Evolutionary conservation across 2,888 invertebrate species (phyloP).

Genomic region (Pegoplata infirma): DNA sequence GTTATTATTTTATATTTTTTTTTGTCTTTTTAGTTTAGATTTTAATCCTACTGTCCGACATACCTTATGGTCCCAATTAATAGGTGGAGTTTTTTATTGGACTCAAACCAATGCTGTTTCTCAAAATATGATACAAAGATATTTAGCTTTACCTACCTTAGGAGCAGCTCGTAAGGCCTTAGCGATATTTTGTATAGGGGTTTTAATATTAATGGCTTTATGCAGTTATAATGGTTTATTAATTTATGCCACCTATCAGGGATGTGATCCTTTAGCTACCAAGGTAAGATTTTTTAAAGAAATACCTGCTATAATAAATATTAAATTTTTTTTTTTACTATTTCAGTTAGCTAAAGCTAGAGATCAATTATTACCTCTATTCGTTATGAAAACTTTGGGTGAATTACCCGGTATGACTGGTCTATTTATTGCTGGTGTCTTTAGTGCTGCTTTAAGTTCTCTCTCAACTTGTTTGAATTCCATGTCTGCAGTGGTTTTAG

Average conservation of each 20-base stretch:
- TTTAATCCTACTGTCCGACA: conserved; percentile 88
- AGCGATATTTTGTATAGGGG: conserved; percentile 80
- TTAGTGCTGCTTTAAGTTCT: conserved; percentile 91
- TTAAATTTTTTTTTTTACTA: background rate
- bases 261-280: conserved; percentile 83
- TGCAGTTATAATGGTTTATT: conserved; percentile 82
- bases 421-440: conserved; percentile 92
- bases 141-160: conserved; percentile 86
- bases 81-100: conserved; percentile 90
- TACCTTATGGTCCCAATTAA: conserved; percentile 87
- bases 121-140: conserved; percentile 93
- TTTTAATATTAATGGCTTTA: conserved; percentile 79
- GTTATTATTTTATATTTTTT: background rate
- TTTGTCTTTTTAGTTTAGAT: conserved; percentile 82
- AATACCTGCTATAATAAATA: background rate
- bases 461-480: conserved; percentile 88
- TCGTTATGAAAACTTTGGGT: conserved; percentile 90
- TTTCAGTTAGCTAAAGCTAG: conserved; percentile 83
- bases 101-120: conserved; percentile 88
- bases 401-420: conserved; percentile 90
- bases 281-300: conserved; percentile 77
- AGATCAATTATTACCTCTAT: conserved; percentile 89
- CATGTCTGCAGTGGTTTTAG: conserved; percentile 86
- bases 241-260: conserved; percentile 82
- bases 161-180: conserved; percentile 81